Conservation (phyloP, 2,113 vertebrate genomes). For the Gasterosteus nipponicus region DNA sequence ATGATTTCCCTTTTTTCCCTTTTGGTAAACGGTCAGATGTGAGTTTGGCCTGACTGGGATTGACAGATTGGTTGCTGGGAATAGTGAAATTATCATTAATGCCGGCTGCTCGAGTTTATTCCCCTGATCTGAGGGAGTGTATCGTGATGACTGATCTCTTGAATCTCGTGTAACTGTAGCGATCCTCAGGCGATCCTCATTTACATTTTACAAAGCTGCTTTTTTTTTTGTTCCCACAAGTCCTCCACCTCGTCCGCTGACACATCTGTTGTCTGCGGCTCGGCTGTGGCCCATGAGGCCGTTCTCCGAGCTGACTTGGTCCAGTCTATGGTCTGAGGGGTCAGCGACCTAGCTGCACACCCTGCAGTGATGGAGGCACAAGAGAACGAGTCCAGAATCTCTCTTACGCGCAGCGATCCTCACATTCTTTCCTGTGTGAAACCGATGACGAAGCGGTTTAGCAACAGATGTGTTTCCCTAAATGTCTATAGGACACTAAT, state of each 20-base stretch:
- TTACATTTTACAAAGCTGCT: neutral
- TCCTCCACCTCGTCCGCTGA: neutral
- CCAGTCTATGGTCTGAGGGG: conserved; percentile 13
- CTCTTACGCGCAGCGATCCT: conserved; percentile 50
- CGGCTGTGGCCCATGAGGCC: neutral
- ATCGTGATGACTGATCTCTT: neutral
- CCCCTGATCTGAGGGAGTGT: no score
- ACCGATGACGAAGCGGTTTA: conserved; percentile 51
- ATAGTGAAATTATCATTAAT: no score
- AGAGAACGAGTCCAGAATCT: conserved; percentile 32
- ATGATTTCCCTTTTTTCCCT: no score
- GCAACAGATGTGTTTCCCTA: neutral
- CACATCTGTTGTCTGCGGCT: neutral
- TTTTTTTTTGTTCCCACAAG: neutral
- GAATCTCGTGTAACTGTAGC: neutral
- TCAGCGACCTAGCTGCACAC: conserved; percentile 17
- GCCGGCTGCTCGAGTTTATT: no score
- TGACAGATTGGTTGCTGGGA: no score
- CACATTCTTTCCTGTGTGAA: conserved; percentile 68
- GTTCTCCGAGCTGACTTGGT: conserved; percentile 11
- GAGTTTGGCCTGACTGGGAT: no score
- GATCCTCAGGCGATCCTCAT: no score
- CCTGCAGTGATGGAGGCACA: conserved; percentile 5
- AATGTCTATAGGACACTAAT: neutral
- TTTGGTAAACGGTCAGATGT: no score